phyloP scores from a whole-genome alignment of 2,113 vertebrate genomes.

The Sardina pilchardus region DNA sequence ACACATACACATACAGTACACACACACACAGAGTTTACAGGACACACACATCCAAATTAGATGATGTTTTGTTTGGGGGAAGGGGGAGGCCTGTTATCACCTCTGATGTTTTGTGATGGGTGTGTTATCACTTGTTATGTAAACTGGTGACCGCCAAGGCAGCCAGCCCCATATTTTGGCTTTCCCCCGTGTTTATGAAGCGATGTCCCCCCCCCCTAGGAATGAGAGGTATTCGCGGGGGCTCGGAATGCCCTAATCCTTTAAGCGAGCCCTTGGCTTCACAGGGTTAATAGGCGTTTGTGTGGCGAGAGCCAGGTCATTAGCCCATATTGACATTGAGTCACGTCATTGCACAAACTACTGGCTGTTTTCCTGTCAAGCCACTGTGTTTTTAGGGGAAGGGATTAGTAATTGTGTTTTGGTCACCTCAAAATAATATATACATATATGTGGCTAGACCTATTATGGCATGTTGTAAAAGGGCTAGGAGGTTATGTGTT shows the following conservation, averaged over 20 bases:
- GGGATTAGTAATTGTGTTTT: not conserved
- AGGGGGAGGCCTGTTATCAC: not conserved
- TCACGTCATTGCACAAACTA: slow-evolving; percentile 15
- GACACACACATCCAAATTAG: not conserved
- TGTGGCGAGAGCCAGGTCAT: slow-evolving; percentile 33
- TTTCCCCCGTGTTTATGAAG: slow-evolving; percentile 4
- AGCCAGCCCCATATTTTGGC: slow-evolving; percentile 9
- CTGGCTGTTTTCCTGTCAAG: slow-evolving; percentile 21
- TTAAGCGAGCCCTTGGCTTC: slow-evolving; percentile 38
- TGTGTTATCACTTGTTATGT: slow-evolving; percentile 1
- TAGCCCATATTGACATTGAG: slow-evolving; percentile 28
- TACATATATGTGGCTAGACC: not conserved
- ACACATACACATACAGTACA: not conserved
- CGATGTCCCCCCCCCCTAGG: slow-evolving; percentile 1
- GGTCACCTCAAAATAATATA: not conserved
- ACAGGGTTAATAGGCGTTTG: slow-evolving; percentile 46
- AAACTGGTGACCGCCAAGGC: not conserved
- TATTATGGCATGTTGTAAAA: not conserved
- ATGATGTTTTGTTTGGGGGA: not conserved
- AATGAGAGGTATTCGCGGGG: slow-evolving; percentile 36
- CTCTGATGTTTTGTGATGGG: not conserved
- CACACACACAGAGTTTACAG: slow-evolving; percentile 11
- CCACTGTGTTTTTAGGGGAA: not conserved
- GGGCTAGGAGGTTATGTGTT: not conserved
- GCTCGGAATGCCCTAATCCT: slow-evolving; percentile 40